phyloP scores from a whole-genome alignment of 2,797 vertebrate species.

The Gouania willdenowi region DNA sequence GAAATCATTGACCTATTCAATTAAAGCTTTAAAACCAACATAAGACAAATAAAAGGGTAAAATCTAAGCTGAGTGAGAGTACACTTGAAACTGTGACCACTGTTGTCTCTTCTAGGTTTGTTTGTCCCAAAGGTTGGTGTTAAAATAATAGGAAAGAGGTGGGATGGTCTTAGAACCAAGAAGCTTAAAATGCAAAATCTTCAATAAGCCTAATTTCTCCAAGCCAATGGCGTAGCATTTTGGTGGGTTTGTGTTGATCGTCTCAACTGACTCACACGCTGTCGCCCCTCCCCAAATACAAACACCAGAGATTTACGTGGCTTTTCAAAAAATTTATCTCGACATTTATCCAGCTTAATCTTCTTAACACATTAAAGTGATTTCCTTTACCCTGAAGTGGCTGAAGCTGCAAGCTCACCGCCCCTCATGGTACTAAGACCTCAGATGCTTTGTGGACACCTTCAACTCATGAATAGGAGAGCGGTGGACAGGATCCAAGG shows the following conservation, averaged over 20 bases:
- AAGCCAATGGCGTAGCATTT: conserved; percentile 72
- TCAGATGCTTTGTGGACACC: conserved; percentile 75
- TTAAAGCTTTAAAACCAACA: conserved; percentile 53
- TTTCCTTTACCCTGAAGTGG: conserved; percentile 82
- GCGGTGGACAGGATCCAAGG: conserved; percentile 76
- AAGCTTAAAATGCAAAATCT: conserved; percentile 84
- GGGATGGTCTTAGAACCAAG: conserved; percentile 84
- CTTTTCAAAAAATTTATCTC: conserved; percentile 83
- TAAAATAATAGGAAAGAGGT: conserved; percentile 81
- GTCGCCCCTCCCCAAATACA: conserved; percentile 78
- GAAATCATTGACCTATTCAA: conserved; percentile 46
- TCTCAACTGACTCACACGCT: conserved; percentile 78
- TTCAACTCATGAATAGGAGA: conserved; percentile 59
- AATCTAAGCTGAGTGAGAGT: conserved; percentile 63
- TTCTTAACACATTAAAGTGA: conserved; percentile 88
- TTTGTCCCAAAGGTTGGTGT: conserved; percentile 80
- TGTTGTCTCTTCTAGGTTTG: conserved; percentile 57
- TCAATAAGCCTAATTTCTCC: conserved; percentile 79
- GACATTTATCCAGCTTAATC: conserved; percentile 88
- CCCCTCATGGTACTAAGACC: conserved; percentile 76
- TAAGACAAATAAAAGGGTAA: conserved; percentile 63
- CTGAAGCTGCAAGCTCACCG: conserved; percentile 76
- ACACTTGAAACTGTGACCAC: conserved; percentile 74
- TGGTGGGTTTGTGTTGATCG: conserved; percentile 77
- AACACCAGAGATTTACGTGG: conserved; percentile 82